These are phyloP conservation scores for Tineola bisselliella DNA, from an alignment of 2,888 invertebrate genomes.

Conservation along the genomic window DNA sequence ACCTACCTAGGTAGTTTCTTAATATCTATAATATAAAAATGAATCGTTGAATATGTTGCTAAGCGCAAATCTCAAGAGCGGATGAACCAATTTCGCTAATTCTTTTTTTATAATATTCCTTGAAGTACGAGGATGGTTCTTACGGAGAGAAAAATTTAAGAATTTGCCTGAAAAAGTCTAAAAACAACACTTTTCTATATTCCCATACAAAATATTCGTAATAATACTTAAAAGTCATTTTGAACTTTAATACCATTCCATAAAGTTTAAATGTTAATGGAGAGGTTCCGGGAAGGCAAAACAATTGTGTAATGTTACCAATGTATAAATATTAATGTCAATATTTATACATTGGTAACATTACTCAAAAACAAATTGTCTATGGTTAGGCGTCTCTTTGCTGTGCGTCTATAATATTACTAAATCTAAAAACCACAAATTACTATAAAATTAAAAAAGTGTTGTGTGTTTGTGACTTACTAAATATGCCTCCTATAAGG, in stretches of 20 bases:
- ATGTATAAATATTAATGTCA: no score
- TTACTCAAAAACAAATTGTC: no score
- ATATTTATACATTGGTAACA: no score
- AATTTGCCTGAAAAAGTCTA: conserved; percentile 7
- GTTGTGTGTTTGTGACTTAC: conserved; percentile 19
- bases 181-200: conserved; percentile 10
- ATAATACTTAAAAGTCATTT: conserved; percentile 17
- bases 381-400: no score
- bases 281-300: conserved; percentile 14
- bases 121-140: conserved; percentile 14
- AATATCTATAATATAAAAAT: conserved; percentile 15
- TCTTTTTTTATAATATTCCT: conserved; percentile 12
- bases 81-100: conserved; percentile 16
- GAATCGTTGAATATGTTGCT: conserved; percentile 17
- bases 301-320: no score
- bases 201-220: conserved; percentile 17
- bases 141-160: conserved; percentile 15
- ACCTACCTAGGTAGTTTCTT: no score
- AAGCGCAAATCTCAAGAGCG: conserved; percentile 18
- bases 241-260: conserved; percentile 16
- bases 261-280: conserved; percentile 21
- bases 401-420: conserved; percentile 1
- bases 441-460: no score
- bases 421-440: conserved; percentile 14
- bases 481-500: conserved; percentile 20